Conservation (phyloP, 2,888 invertebrate species). For the Drosophila ustulata region DNA sequence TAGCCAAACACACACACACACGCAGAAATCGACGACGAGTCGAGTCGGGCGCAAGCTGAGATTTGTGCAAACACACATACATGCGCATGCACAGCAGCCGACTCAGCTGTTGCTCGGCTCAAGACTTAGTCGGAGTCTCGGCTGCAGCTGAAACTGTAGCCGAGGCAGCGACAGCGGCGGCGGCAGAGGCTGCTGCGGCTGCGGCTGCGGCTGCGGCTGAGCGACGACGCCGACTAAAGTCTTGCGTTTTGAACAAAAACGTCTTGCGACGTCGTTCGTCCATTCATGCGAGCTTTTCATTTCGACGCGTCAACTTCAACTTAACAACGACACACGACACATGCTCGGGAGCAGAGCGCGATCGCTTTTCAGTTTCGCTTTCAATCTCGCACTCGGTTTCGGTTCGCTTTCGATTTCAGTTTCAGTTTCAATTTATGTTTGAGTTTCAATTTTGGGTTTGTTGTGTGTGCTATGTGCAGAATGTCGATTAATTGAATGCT, state of each 20-base stretch:
- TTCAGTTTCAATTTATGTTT: slow-evolving; percentile 18
- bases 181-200: slow-evolving; percentile 13
- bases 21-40: background rate
- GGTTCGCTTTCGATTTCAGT: slow-evolving; percentile 27
- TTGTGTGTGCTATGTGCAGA: slow-evolving; percentile 21
- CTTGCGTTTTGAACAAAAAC: slow-evolving; percentile 83
- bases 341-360: slow-evolving; percentile 79
- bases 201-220: slow-evolving; percentile 38
- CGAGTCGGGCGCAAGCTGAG: slow-evolving; percentile 35
- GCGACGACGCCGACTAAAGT: slow-evolving; percentile 63
- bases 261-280: slow-evolving; percentile 83
- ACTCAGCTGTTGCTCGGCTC: slow-evolving; percentile 36
- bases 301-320: slow-evolving; percentile 84
- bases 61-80: slow-evolving; percentile 41
- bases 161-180: slow-evolving; percentile 22
- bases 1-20: slow-evolving; percentile 24
- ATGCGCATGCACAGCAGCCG: slow-evolving; percentile 32
- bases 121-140: slow-evolving; percentile 71
- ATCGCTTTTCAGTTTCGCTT: slow-evolving; percentile 52
- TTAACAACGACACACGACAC: slow-evolving; percentile 75
- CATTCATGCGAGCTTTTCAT: slow-evolving; percentile 85
- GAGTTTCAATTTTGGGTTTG: slow-evolving; percentile 7
- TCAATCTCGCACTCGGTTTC: slow-evolving; percentile 21
- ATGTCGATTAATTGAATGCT: slow-evolving; percentile 28
- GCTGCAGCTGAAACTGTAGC: slow-evolving; percentile 20